Evolutionary conservation across 2,113 vertebrate genomes (phyloP).

Genomic region (Rhagologus leucostigma): DNA sequence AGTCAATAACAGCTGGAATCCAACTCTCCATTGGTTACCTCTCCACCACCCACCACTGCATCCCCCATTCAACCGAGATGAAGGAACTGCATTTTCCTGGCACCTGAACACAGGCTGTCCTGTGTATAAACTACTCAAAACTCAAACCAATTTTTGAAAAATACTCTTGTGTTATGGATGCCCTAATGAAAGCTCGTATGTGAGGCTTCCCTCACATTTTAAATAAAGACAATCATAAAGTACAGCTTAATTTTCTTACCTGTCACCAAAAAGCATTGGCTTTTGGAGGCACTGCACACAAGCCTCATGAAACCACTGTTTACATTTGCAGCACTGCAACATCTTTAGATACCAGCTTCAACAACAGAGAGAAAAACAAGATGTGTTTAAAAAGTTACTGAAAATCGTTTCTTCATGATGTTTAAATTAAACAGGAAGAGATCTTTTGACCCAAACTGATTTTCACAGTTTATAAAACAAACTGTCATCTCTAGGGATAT

Average conservation of each 20-base stretch:
- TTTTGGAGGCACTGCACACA: slow-evolving; percentile 95
- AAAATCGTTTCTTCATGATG: not conserved
- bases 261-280: slow-evolving; percentile 96
- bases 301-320: slow-evolving; percentile 98
- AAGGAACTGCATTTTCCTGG: not conserved
- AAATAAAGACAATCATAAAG: not conserved
- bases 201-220: not conserved
- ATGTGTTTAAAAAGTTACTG: not conserved
- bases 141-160: fast-evolving
- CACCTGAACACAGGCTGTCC: not conserved
- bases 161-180: not conserved
- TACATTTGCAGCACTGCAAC: slow-evolving; percentile 95
- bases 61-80: not conserved
- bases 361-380: slow-evolving; percentile 15
- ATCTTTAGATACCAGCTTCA: slow-evolving; percentile 97
- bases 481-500: not conserved
- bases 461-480: not conserved
- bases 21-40: not conserved
- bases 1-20: not conserved
- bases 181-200: not conserved
- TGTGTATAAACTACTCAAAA: not conserved
- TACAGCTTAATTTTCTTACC: slow-evolving; percentile 64
- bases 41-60: not conserved
- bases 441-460: not conserved
- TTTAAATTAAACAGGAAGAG: not conserved